phyloP scores from a whole-genome alignment of 2,113 vertebrate species.

The Trichomycterus rosablanca region DNA sequence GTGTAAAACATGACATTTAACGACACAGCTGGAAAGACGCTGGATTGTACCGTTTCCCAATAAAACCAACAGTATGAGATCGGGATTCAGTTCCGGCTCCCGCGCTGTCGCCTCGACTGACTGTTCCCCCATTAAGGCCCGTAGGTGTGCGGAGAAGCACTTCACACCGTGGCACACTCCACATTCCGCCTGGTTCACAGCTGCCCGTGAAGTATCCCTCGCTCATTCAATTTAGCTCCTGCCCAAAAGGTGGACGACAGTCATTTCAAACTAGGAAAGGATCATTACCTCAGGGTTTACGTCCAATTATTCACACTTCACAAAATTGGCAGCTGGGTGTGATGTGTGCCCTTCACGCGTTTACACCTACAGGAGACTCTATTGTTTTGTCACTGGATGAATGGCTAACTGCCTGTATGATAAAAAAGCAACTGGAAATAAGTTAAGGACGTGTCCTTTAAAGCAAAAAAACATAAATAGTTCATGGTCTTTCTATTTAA shows the following conservation, averaged over 20 bases:
- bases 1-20: too few species aligned
- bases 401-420: not conserved
- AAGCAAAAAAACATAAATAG: not conserved
- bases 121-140: conserved; percentile 18
- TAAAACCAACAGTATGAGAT: conserved; percentile 28
- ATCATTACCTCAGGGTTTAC: not conserved
- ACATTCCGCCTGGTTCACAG: too few species aligned
- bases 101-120: conserved; percentile 32
- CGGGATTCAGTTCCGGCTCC: conserved; percentile 8
- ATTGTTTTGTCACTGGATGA: not conserved
- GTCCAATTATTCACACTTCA: conserved; percentile 4
- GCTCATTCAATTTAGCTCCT: conserved; percentile 4
- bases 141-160: conserved; percentile 18
- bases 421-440: not conserved
- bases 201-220: too few species aligned
- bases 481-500: not conserved
- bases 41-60: not conserved
- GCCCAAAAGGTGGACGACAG: conserved; percentile 33
- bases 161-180: conserved; percentile 37
- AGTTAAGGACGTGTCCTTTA: not conserved
- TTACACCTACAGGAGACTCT: too few species aligned
- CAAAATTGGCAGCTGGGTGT: not conserved
- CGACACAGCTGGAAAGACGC: too few species aligned
- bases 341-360: conserved; percentile 24
- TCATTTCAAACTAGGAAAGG: not conserved